These are phyloP conservation scores for Chaenocephalus aceratus DNA, from an alignment of 2,113 vertebrate species.

Conservation along the genomic window DNA sequence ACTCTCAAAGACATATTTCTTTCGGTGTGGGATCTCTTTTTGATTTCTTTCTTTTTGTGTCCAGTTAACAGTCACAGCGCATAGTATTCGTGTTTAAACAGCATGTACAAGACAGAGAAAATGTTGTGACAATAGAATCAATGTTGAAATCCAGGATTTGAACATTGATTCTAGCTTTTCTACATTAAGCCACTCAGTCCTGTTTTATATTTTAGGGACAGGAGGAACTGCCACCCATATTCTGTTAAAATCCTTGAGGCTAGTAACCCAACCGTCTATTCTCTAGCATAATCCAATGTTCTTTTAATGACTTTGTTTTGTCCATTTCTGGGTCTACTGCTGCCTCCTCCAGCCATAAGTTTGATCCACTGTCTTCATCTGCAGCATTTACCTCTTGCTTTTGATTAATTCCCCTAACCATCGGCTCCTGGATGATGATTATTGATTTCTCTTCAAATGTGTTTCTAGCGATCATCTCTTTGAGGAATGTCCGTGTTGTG, in stretches of 20 bases:
- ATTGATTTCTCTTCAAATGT: conserved; percentile 60
- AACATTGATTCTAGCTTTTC: neutral
- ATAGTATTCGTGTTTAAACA: neutral
- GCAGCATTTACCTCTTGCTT: conserved; percentile 20
- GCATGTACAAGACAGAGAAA: neutral
- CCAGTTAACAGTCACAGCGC: conserved; percentile 14
- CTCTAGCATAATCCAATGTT: neutral
- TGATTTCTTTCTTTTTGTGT: conserved; percentile 2
- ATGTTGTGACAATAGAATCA: neutral
- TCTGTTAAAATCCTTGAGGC: conserved; percentile 3
- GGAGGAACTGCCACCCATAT: conserved; percentile 4
- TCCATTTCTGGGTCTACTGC: neutral
- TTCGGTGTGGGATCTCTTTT: conserved; percentile 11
- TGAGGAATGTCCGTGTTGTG: conserved; percentile 41
- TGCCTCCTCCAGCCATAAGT: conserved; percentile 14
- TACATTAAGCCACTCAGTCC: neutral
- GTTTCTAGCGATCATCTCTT: conserved; percentile 27
- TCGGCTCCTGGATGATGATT: conserved; percentile 23
- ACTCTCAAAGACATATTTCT: conserved; percentile 30
- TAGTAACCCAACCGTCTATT: neutral
- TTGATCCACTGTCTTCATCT: conserved; percentile 39
- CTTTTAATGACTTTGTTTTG: neutral
- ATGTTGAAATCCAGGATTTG: neutral
- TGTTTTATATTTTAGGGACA: neutral
- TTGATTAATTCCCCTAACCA: conserved; percentile 30